phyloP scores from a whole-genome alignment of 2,113 vertebrate genomes.

The Aptenodytes forsteri region DNA sequence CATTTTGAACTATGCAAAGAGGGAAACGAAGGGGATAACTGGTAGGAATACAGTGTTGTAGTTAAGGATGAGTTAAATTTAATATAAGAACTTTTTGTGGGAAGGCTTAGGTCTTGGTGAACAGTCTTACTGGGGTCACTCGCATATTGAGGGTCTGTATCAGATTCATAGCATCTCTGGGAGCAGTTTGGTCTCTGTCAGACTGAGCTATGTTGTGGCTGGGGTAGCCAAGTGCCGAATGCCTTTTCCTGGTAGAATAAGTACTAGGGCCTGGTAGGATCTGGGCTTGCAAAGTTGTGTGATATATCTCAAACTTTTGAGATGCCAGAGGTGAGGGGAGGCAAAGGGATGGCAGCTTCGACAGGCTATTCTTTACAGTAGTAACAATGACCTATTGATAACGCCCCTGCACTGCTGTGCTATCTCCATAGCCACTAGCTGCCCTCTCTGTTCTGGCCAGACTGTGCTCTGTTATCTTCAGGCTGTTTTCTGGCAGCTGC shows the following conservation, averaged over 20 bases:
- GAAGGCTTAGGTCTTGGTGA: background rate
- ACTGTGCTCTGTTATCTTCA: background rate
- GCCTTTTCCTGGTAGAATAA: background rate
- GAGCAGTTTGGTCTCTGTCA: background rate
- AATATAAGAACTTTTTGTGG: background rate
- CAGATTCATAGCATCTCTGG: background rate
- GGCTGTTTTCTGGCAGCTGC: background rate
- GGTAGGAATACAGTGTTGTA: background rate
- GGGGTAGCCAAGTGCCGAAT: background rate
- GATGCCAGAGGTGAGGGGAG: background rate
- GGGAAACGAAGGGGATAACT: background rate
- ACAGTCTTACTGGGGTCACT: background rate
- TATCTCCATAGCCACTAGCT: background rate
- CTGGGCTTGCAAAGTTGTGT: background rate
- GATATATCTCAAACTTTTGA: background rate
- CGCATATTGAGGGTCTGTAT: background rate
- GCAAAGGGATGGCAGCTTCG: background rate
- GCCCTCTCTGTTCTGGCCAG: background rate
- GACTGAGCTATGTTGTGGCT: background rate
- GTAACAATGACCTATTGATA: background rate
- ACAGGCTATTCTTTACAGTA: background rate
- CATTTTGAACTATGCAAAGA: background rate
- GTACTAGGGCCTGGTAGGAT: background rate
- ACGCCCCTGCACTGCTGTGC: background rate
- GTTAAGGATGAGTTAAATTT: background rate